Base-by-base conservation (phyloP, 2,113 vertebrate species). In the Percopsis transmontana region DNA sequence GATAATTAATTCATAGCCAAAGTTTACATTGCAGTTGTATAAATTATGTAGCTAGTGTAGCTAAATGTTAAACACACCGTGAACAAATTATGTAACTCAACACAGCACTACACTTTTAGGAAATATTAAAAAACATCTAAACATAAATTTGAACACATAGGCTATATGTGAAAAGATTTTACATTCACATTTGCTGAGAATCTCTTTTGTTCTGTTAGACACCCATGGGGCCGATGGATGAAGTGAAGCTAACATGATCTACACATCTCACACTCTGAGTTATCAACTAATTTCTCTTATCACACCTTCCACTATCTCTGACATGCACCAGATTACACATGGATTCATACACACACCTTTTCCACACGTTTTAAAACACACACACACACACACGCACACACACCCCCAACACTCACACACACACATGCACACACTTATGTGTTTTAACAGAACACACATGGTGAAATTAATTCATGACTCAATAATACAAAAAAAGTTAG, bases 401-500 rank as follows among this genome's bases (percentile, higher is more conserved):
- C 16, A 9, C 14, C 21, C 11, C 56, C 33, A 2, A 2, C 21
- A 14, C 12, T 42, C 40, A 60, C 58, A 60, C 38, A n/a, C 16
- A n/a, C 27, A 38, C 23, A 57, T 27, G 10, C 24, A n/a, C 55
- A 38, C 6, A n/a, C 16, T 10, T 2, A 45, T 44, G 23, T 15
- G 1, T 24, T 16, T 44, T 24, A 50, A 21, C 62, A 41, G 1
- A 58, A 54, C 58, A 27, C 63, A 79, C 58, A 73, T 67, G 66
- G 42, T 5, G 21, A 60, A 41, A 39, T 74, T 75, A 54, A 58
- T 57, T 74, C 47, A 64, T 61, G 72, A 71, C 56, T 81, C 66
- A 55, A 73, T 68, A 52, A 76, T 55, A 50, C 68, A 78, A 71
- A 70, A 77, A 77, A 71, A 83, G 64, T 72, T 58, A 62, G 54